phyloP scores from a whole-genome alignment of 2,113 vertebrate species.

The Sialia sialis region DNA sequence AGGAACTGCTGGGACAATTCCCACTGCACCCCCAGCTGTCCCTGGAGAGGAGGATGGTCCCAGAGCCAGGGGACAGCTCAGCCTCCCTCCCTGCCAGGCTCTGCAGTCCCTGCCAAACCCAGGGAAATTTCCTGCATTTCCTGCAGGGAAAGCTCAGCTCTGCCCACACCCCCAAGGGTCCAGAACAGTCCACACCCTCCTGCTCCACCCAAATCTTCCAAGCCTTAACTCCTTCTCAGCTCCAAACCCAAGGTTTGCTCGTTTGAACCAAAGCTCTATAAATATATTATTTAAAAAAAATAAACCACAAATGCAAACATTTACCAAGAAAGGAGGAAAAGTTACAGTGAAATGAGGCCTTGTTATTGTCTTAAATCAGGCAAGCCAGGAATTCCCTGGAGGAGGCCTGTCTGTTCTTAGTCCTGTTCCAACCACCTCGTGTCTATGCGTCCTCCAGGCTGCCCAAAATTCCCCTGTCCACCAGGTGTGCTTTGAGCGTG shows the following conservation, averaged over 20 bases:
- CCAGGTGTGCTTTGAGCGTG: constrained; percentile 88
- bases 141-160: background rate
- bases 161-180: background rate
- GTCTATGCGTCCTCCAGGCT: constrained; percentile 69
- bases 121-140: too few relatives aligned
- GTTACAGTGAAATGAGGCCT: constrained; percentile 68
- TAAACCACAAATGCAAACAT: constrained; percentile 56
- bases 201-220: background rate
- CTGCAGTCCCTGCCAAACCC: background rate
- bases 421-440: background rate
- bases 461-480: constrained; percentile 83
- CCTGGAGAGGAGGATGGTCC: background rate
- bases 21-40: background rate
- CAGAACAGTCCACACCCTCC: background rate
- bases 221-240: constrained; percentile 21
- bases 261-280: constrained; percentile 52
- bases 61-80: background rate
- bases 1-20: background rate
- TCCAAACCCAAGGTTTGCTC: constrained; percentile 24
- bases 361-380: constrained; percentile 40
- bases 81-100: background rate
- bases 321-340: constrained; percentile 46
- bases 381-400: constrained; percentile 4
- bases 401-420: constrained; percentile 25
- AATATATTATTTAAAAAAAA: constrained; percentile 37